phyloP scores from a whole-genome alignment of 2,113 vertebrate genomes.

The Rhinoderma darwinii region DNA sequence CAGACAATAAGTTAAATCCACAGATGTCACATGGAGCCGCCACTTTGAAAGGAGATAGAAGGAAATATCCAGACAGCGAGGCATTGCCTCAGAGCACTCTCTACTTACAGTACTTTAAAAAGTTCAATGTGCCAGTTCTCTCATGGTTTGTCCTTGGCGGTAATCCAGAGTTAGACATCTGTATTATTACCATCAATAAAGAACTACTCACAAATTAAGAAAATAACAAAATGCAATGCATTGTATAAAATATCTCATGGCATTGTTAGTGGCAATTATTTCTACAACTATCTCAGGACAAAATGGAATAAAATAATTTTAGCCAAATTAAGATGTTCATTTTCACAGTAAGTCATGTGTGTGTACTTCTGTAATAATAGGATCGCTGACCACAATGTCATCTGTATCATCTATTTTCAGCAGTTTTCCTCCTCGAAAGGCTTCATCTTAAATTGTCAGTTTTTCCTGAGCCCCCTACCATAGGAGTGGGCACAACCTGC shows the following conservation, averaged over 20 bases:
- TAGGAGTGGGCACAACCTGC: too few species aligned
- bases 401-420: too few species aligned
- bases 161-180: background rate
- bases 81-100: background rate
- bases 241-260: background rate
- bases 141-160: background rate
- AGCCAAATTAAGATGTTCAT: too few species aligned
- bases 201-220: background rate
- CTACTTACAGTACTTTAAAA: background rate
- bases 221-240: background rate
- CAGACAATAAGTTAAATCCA: slow-evolving; percentile 28
- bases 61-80: background rate
- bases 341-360: too few species aligned
- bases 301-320: too few species aligned
- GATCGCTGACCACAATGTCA: too few species aligned
- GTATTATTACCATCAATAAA: background rate
- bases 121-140: background rate
- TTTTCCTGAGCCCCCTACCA: too few species aligned
- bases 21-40: slow-evolving; percentile 15
- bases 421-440: too few species aligned
- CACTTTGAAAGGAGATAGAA: slow-evolving; percentile 1
- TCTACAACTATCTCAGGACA: too few species aligned
- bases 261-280: background rate
- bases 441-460: too few species aligned
- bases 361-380: too few species aligned